These are phyloP conservation scores for Anoplius nigerrimus DNA, from an alignment of 2,888 invertebrate genomes.

Conservation along the genomic window DNA sequence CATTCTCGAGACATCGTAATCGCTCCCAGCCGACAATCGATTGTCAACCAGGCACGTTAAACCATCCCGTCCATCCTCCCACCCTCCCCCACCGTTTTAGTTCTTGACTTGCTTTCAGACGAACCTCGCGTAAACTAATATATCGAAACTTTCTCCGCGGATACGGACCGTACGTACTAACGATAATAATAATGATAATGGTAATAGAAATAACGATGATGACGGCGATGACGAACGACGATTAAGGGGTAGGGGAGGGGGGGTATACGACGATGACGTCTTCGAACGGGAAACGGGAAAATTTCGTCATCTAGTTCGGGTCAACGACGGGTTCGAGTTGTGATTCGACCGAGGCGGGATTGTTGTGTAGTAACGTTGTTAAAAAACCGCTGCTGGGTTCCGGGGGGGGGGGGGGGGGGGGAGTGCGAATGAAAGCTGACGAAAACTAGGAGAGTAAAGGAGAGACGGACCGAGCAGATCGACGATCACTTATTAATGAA, in stretches of 20 bases:
- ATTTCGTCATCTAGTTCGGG: too few relatives aligned
- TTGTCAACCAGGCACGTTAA: constrained; percentile 6
- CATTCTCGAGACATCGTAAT: too few relatives aligned
- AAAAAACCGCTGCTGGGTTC: too few relatives aligned
- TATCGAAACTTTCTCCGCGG: constrained; percentile 13
- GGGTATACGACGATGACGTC: constrained; percentile 1
- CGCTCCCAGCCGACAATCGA: not conserved
- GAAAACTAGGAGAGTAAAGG: constrained; percentile 3
- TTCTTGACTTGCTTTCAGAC: not conserved
- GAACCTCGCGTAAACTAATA: too few relatives aligned
- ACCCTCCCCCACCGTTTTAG: not conserved
- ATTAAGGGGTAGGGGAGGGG: not conserved
- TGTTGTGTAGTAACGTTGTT: constrained; percentile 71
- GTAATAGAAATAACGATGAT: not conserved
- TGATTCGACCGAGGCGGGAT: constrained; percentile 58
- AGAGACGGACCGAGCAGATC: constrained; percentile 60
- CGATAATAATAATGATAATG: constrained; percentile 20
- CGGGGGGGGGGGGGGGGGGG: too few relatives aligned
- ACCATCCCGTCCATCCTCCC: constrained; percentile 7
- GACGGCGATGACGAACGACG: constrained; percentile 18
- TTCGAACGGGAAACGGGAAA: not conserved
- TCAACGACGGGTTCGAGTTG: constrained; percentile 3
- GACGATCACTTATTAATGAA: constrained; percentile 71
- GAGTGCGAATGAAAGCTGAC: constrained; percentile 45
- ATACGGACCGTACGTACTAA: constrained; percentile 28